Base-by-base conservation (phyloP, 2,888 invertebrate species). In the Carterocephalus palaemon region DNA sequence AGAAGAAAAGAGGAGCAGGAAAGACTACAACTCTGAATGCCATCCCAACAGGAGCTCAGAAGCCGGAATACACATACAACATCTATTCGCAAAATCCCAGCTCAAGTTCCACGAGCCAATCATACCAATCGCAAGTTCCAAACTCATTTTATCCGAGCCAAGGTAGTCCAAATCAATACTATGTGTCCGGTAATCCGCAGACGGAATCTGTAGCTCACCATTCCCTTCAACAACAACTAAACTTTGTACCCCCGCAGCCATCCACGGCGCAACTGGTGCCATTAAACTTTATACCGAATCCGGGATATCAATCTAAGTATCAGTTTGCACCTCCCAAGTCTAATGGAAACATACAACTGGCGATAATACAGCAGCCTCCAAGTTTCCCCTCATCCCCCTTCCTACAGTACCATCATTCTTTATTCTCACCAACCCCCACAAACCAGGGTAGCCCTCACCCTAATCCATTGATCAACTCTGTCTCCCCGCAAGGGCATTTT, bases 231-330 rank as follows among this genome's bases (percentile, higher is more conserved):
- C 68, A 68, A 2, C 80, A 73, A 54, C 52, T 73, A 20, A 76
- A 69, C 45, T 48, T 70, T 2, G 52, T 75, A 8, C 69, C 74
- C 6, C 72, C 75, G 1, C 60, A 59, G 7, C 58, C 67, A 10
- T 64, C 64, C 20, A 60, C 75, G 3, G 66, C 81, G 0, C 81
- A 80, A 28, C 83, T 80, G 46, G 60, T 81, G 1, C 84, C 82
- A 0, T 52, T 84, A 9, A 85, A 81, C 46, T 84, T 83, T 36
- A 56, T 83, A 7, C 78, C 81, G 0, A 82, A 61, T 53, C 63
- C 77, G n/a, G 84, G 82, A 1, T 85, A 82, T 46, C 87, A 87
- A 52, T 59, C 80, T 0, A 88, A 86, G 49, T 85, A 82, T 45
- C 85, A 87, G 59, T 43, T 83, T 9, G 59, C 83, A 1, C 76